Percentiles rank a stretch among this genome's conserved stretches.
Evolutionary conservation across 2,888 invertebrate genomes (phyloP).

Genomic region (Panopea generosa): DNA sequence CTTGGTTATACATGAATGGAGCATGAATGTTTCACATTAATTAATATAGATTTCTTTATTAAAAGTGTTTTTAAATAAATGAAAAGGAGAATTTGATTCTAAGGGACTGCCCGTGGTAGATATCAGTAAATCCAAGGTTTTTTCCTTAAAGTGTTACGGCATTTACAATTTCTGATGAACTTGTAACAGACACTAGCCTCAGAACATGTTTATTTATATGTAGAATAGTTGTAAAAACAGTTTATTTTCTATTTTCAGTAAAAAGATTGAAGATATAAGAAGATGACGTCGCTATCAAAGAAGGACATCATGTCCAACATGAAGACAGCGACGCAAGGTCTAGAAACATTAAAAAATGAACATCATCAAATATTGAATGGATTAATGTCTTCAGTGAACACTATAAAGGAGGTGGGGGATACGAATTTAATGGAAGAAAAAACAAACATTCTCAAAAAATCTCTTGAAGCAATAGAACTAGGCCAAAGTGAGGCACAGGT

Average conservation of each 20-base stretch:
- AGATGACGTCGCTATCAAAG: constrained; percentile 99
- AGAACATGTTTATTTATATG: too few species aligned
- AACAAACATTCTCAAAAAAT: constrained; percentile 94
- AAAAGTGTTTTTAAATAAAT: too few species aligned
- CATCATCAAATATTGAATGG: constrained; percentile 96
- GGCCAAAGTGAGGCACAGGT: constrained; percentile 98
- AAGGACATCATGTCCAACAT: constrained; percentile 99
- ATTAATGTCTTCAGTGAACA: constrained; percentile 85
- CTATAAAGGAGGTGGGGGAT: constrained; percentile 85
- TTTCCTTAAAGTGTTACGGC: too few species aligned
- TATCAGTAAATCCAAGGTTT: too few species aligned
- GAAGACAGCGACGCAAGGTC: constrained; percentile 97
- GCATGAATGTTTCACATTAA: too few species aligned
- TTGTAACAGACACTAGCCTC: too few species aligned
- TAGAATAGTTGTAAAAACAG: too few species aligned
- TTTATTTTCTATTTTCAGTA: constrained; percentile 89
- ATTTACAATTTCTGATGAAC: too few species aligned
- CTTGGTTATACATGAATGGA: too few species aligned
- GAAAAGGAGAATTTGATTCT: too few species aligned
- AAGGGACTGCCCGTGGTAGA: too few species aligned
- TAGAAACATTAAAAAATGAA: constrained; percentile 97
- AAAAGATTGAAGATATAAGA: constrained; percentile 99
- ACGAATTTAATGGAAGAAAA: constrained; percentile 89
- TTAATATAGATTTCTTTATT: too few species aligned
- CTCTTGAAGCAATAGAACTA: constrained; percentile 97